A percentile compares a stretch with the other conserved stretches of the same genome.
These are phyloP conservation scores for Melikaiella ostensackeni DNA, from an alignment of 2,888 invertebrate species.

Conservation along the genomic window DNA sequence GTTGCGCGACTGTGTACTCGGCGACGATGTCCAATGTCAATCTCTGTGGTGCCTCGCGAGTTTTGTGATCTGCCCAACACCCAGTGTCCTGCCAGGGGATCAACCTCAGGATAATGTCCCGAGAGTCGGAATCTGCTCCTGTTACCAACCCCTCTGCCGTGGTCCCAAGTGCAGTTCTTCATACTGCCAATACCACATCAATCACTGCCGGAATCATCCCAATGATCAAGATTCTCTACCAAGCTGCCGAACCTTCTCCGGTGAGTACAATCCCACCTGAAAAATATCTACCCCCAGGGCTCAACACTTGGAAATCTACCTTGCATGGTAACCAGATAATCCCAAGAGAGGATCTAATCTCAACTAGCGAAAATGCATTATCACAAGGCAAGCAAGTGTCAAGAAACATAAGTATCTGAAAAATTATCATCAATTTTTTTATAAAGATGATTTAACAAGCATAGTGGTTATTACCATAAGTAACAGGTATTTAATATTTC, in stretches of 20 bases:
- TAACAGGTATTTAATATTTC: too few species aligned
- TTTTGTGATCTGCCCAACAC: slow-evolving; percentile 29
- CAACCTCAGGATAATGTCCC: slow-evolving; percentile 33
- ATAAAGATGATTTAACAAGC: too few species aligned
- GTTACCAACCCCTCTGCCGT: slow-evolving; percentile 1
- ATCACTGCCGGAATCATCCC: slow-evolving; percentile 9
- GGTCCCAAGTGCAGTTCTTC: slow-evolving; percentile 14
- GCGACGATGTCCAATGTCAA: slow-evolving; percentile 31
- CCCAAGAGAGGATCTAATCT: background rate
- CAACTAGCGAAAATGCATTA: background rate
- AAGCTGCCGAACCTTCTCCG: background rate
- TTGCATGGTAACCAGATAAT: slow-evolving; percentile 11
- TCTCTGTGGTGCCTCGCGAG: slow-evolving; percentile 21
- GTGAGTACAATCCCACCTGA: slow-evolving; percentile 9
- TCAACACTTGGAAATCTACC: background rate
- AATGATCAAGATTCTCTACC: background rate
- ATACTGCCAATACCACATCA: background rate
- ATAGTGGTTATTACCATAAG: too few species aligned
- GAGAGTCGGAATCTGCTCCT: slow-evolving; percentile 1
- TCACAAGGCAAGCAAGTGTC: background rate
- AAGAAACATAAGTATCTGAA: too few species aligned
- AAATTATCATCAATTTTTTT: too few species aligned
- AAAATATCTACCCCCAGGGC: background rate
- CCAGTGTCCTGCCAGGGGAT: slow-evolving; percentile 33
- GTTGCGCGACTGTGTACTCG: slow-evolving; percentile 47